Base-by-base conservation (phyloP, 2,888 invertebrate species). In the Smittia sp. region DNA sequence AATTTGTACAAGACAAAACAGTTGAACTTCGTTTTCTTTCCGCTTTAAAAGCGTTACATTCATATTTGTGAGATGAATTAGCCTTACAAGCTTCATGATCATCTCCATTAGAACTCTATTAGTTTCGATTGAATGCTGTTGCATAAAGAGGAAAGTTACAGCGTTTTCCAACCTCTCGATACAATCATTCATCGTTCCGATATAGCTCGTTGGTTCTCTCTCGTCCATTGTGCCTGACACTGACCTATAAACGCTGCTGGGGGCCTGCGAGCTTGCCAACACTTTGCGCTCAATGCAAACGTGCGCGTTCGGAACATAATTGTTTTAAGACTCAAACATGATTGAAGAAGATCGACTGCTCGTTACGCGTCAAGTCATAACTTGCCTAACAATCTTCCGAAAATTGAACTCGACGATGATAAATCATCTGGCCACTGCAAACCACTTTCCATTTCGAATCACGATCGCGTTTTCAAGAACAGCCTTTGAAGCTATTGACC, bases 1-100 rank as follows among this genome's bases (percentile, higher is more conserved):
- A 39, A 25, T 69, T 69, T 69, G 69, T 69, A 69, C 69, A 69
- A 69, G 69, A 69, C 69, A 69, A 69, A 54, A 18, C 11, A 22
- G 7, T 46, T 32, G 15, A 46, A n/a, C n/a, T n/a, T n/a, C n/a
- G 46, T 46, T 46, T 46, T 46, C 15, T 11, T 32, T 32, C 3
- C 4, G 32, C 32, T 9, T 32, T 9, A 32, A 32, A 32, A n/a
- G n/a, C n/a, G n/a, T n/a, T n/a, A n/a, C n/a, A n/a, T n/a, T n/a
- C n/a, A n/a, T n/a, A n/a, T n/a, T n/a, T 9, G 32, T 9, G 32
- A 32, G 32, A 32, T 9, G 32, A 32, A 32, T 32, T 32, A 46
- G 46, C 46, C n/a, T 11, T 15, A 46, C 15, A 46, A 46, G n/a
- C 46, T n/a, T 46, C 15, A 15, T n/a, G 2, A 46, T n/a, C 11